Evolutionary conservation across 2,113 vertebrate genomes (phyloP).

Genomic region (Pogona vitticeps): DNA sequence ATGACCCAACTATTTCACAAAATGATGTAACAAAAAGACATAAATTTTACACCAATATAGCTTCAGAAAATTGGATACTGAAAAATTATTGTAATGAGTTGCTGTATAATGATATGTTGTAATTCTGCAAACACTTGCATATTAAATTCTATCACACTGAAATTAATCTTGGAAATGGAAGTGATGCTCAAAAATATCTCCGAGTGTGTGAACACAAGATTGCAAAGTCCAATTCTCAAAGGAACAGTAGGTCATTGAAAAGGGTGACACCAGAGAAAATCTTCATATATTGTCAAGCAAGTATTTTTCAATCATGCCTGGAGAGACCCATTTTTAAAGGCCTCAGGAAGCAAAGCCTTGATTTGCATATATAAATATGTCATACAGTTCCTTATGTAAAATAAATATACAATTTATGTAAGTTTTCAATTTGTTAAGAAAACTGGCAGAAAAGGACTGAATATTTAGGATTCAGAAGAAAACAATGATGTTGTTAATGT

Average conservation of each 20-base stretch:
- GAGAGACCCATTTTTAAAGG: not conserved
- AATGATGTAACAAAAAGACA: conserved; percentile 47
- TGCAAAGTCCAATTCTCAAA: not conserved
- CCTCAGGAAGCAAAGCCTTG: not conserved
- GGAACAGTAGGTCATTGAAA: not conserved
- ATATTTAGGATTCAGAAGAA: not conserved
- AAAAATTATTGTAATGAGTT: conserved; percentile 43
- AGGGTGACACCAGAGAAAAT: not conserved
- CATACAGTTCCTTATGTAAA: not conserved
- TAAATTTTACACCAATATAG: conserved; percentile 41
- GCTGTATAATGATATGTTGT: not conserved
- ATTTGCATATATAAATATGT: not conserved
- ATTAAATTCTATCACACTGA: conserved; percentile 39
- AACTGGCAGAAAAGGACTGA: not conserved
- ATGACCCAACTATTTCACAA: conserved; percentile 39
- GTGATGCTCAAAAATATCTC: conserved; percentile 21
- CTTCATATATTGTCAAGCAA: not conserved
- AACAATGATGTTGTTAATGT: not conserved
- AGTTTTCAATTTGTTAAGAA: not conserved
- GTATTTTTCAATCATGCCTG: not conserved
- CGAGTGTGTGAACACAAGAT: conserved; percentile 6
- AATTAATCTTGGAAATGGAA: conserved; percentile 1
- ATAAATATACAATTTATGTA: not conserved
- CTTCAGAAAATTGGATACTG: conserved; percentile 24
- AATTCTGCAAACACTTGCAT: conserved; percentile 30